Evolutionary conservation across 2,113 vertebrate genomes (phyloP).

Genomic region (Otus sunia): DNA sequence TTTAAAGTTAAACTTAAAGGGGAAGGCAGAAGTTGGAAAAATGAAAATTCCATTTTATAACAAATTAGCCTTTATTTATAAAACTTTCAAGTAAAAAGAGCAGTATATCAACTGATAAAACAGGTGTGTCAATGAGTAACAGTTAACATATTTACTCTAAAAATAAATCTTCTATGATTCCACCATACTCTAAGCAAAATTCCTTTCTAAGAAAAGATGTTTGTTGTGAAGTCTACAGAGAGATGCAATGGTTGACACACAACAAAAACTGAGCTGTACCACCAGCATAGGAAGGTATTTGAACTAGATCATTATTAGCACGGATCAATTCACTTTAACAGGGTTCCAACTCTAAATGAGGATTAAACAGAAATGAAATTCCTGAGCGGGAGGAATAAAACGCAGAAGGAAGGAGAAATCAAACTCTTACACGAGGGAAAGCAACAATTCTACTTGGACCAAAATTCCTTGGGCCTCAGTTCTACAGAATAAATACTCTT

Average conservation of each 20-base stretch:
- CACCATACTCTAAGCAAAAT: neutral
- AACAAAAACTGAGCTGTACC: neutral
- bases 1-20: neutral
- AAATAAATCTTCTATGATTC: constrained; percentile 15
- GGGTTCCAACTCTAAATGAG: neutral
- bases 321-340: neutral
- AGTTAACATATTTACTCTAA: neutral
- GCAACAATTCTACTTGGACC: neutral
- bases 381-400: constrained; percentile 28
- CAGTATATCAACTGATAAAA: neutral
- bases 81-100: constrained; percentile 62
- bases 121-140: neutral
- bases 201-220: neutral
- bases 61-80: constrained; percentile 49
- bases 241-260: neutral
- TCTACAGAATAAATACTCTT: constrained; percentile 48
- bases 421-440: neutral
- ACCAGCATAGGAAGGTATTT: neutral
- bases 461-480: neutral
- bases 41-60: constrained; percentile 13
- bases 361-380: neutral
- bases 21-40: constrained; percentile 32
- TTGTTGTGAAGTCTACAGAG: neutral
- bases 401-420: neutral
- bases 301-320: neutral